Evolutionary conservation across 2,113 vertebrate genomes (phyloP).

Genomic region (Cyprinodon tularosa): DNA sequence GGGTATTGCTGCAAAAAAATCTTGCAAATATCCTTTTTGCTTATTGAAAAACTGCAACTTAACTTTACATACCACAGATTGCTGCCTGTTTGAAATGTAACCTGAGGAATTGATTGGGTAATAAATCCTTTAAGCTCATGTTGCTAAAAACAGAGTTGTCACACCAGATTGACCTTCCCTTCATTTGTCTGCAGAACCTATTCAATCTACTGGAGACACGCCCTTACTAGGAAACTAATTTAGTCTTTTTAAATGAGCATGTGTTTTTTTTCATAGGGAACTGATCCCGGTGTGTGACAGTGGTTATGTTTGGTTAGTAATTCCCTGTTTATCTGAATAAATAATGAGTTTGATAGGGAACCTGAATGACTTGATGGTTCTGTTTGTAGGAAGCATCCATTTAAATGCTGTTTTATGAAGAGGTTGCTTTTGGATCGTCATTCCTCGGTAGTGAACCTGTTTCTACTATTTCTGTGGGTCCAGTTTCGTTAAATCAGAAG

Average conservation of each 20-base stretch:
- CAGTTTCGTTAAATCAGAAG: constrained; percentile 11
- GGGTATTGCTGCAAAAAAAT: not conserved
- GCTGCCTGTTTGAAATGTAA: not conserved
- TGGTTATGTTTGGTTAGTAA: not conserved
- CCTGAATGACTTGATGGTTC: not conserved
- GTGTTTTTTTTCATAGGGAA: not conserved
- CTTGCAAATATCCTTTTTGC: not conserved
- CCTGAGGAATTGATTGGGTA: not conserved
- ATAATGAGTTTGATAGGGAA: not conserved
- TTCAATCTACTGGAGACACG: not conserved
- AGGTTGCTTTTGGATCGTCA: not conserved
- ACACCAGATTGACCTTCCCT: not conserved
- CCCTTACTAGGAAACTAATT: not conserved
- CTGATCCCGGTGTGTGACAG: not conserved
- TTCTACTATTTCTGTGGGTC: not conserved
- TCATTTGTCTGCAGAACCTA: not conserved
- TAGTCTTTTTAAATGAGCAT: not conserved
- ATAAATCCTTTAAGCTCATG: not conserved
- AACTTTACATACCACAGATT: not conserved
- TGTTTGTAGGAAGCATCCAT: not conserved
- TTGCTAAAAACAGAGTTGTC: not conserved
- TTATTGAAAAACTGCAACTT: not conserved
- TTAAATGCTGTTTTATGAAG: not conserved
- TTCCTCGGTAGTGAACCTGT: constrained; percentile 9
- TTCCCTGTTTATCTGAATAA: not conserved